Evolutionary conservation across 2,888 invertebrate genomes (phyloP), one percentile per base, ranked within the genome.

Genomic region (Orthosia incerta): DNA sequence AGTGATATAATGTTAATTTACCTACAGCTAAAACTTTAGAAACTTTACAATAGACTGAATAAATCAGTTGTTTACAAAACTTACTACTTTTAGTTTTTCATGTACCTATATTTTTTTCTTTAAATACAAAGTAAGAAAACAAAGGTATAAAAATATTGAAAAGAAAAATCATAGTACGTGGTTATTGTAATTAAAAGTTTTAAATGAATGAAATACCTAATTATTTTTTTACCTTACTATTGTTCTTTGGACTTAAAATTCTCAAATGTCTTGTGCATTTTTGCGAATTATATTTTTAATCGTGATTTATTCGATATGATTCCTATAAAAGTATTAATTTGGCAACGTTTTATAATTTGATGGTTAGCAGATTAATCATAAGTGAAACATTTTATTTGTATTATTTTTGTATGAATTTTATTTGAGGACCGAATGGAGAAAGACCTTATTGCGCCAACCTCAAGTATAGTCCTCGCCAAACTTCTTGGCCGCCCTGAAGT

Each of bases 1-100:
- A 89, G 91, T 93, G 93, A 92, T 93, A 91, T 80, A 79, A 81
- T 76, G 51, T 86, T 86, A 85, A 82, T 86, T 89, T 84, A 71
- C 48, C 16, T 79, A 73, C 76, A 71, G 53, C 65, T 74, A 69
- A 70, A 75, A 73, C 60, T 63, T 78, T 56, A 80, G 65, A 77
- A 65, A 51, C 31, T 68, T 69, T 39, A 48, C 31, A 77, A 74
- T 72, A 71, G 55, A 76, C 60, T 79, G 45, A 63, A 55, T 12
- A 31, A 46, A 63, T 73, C 45, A 55, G 51, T 48, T 75, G 66
- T 60, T 45, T 62, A 15, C n/a, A 31, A 31, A 39, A 39, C 39
- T 7, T 39, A 39, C 39, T 39, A 1, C 39, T 39, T 39, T 39
- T 39, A 39, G 16, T 16, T 48, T 26, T 16, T 59, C 15, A 46